Conservation (phyloP, 2,888 invertebrate genomes). For the Heliconius erato region DNA sequence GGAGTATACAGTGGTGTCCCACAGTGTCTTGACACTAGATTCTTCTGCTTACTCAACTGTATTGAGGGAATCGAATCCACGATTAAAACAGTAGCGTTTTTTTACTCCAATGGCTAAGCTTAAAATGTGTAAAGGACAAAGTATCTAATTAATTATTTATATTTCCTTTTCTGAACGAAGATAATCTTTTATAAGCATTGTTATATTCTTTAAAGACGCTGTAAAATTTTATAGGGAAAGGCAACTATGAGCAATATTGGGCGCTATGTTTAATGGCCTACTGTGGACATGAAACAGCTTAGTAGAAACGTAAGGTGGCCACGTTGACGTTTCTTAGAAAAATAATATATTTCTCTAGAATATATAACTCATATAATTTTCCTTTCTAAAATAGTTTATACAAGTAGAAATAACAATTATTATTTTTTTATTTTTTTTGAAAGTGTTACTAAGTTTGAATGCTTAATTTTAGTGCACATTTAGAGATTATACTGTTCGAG, state of each 20-base stretch:
- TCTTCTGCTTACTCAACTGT: not conserved
- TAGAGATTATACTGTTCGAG: not conserved
- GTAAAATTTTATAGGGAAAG: conserved; percentile 47
- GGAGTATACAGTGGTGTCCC: not conserved
- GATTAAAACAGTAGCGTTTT: not conserved
- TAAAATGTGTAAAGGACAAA: not conserved
- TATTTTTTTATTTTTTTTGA: too few relatives aligned
- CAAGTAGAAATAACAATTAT: too few relatives aligned
- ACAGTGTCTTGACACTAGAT: too few relatives aligned
- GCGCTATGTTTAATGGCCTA: conserved; percentile 54
- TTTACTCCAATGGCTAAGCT: not conserved
- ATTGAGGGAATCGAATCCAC: not conserved
- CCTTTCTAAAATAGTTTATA: too few relatives aligned
- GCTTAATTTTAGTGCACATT: not conserved
- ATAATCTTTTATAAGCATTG: conserved; percentile 22
- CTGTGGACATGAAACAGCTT: conserved; percentile 49
- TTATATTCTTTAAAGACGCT: conserved; percentile 39
- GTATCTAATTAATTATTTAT: not conserved
- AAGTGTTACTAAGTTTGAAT: too few relatives aligned
- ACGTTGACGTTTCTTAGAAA: not conserved
- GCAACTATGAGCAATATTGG: conserved; percentile 51
- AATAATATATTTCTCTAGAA: too few relatives aligned
- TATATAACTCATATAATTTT: too few relatives aligned
- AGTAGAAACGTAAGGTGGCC: conserved; percentile 35
- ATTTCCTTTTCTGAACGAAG: conserved; percentile 4